These are phyloP conservation scores for Caloenas nicobarica DNA, from an alignment of 2,113 vertebrate species.

Conservation along the genomic window DNA sequence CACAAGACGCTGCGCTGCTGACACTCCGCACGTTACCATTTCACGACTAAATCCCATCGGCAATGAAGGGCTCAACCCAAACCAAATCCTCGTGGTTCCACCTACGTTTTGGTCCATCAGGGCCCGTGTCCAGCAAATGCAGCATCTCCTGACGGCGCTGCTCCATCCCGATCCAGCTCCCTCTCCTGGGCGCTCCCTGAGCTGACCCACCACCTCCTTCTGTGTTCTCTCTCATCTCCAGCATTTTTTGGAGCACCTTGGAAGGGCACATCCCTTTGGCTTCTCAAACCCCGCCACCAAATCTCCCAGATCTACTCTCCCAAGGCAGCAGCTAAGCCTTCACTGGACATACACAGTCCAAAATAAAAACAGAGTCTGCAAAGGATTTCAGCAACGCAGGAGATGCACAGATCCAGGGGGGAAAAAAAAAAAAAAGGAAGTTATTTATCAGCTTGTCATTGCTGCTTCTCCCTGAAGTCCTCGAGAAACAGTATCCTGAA, in stretches of 20 bases:
- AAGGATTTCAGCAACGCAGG: not conserved
- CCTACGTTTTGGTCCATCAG: accelerated
- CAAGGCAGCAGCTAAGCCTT: not conserved
- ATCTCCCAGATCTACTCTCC: accelerated
- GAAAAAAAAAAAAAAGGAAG: not conserved
- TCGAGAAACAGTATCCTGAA: not conserved
- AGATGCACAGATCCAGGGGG: not conserved
- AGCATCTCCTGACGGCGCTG: no score
- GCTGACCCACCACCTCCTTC: not conserved
- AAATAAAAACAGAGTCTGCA: not conserved
- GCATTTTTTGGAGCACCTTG: not conserved
- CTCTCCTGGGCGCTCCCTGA: constrained; percentile 28
- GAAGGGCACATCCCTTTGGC: not conserved
- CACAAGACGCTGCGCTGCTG: not conserved
- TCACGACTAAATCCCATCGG: not conserved
- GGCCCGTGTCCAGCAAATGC: no score
- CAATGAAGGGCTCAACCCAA: not conserved
- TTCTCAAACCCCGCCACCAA: not conserved
- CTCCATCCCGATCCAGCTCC: not conserved
- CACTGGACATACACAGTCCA: no score
- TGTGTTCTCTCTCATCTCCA: not conserved
- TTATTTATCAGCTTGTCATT: not conserved
- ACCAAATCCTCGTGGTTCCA: not conserved
- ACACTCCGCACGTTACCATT: accelerated
- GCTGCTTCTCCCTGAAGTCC: not conserved